Conservation (phyloP, 2,888 invertebrate genomes). For the Polydrusus cervinus region DNA sequence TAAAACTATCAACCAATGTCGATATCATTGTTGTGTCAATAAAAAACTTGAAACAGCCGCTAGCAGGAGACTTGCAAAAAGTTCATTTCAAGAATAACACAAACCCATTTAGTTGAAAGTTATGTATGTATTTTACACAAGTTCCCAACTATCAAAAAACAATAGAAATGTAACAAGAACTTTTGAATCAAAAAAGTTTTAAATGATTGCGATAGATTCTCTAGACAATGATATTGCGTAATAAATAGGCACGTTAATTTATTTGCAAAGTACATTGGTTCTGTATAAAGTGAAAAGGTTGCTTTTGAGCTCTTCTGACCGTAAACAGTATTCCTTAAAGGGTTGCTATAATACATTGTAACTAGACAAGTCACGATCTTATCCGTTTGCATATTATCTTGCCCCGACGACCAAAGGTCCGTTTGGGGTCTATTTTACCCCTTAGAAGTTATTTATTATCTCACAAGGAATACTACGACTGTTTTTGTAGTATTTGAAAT, state of each 20-base stretch:
- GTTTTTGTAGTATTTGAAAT: not conserved
- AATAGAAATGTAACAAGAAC: too few relatives aligned
- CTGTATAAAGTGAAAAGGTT: not conserved
- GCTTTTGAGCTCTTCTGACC: not conserved
- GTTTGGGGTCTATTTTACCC: not conserved
- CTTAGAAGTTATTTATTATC: not conserved
- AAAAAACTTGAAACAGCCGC: too few relatives aligned
- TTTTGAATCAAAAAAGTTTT: too few relatives aligned
- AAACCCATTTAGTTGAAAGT: too few relatives aligned
- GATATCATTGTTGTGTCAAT: too few relatives aligned
- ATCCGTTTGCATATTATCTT: constrained; percentile 1
- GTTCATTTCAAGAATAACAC: too few relatives aligned
- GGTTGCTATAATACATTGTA: not conserved
- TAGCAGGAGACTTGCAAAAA: too few relatives aligned
- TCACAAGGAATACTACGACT: not conserved
- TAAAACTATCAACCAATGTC: too few relatives aligned
- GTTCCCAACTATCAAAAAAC: too few relatives aligned
- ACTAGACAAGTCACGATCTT: constrained; percentile 3
- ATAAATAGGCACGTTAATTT: not conserved
- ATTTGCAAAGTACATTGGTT: not conserved
- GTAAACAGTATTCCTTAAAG: not conserved
- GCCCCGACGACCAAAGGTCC: not conserved
- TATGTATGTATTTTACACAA: too few relatives aligned
- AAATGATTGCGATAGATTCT: too few relatives aligned
- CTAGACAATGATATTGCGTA: too few relatives aligned